Evolutionary conservation across 2,888 invertebrate genomes (phyloP), one percentile per base, ranked within the genome.

Genomic region (Leptinotarsa tumamoca): DNA sequence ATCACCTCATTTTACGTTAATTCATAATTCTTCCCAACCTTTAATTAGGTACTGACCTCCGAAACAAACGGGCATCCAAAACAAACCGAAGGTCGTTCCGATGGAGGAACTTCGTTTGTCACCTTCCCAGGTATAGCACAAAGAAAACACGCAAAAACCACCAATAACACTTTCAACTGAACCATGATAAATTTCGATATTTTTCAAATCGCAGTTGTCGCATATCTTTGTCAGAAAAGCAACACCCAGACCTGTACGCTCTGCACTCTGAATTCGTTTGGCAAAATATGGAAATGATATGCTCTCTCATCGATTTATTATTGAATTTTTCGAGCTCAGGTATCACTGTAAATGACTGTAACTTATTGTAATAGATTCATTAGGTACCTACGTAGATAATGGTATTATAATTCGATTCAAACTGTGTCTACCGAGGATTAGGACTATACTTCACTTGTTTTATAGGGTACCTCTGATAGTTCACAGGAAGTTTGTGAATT

Each of bases 381-480:
- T 69, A 69, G 50, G 23, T 54, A 54, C 69, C 68, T 52, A 70
- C 67, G 73, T 66, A 74, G 76, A 77, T 77, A 77, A 77, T 77
- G 76, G 54, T 74, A 77, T 77, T 77, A 68, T 77, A 77, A 77
- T 77, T 68, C 56, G 66, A 77, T 77, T 77, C 73, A 21, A 58
- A 69, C 50, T 71, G 66, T 33, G 63, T 50, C 23, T 54, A 54
- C 67, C 43, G 43, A 52, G 67, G 23, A 52, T 43, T 43, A 33
- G 49, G 21, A 43, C 7, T 69, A 33, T 56, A 56, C 56, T 27
- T 69, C 21, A 69, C 2, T 23, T 27, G 58, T 69, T 56, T 58
- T 21, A n/a, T 68, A 17, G 17, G 54, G 18, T 54, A 10, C 43
- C 10, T 27, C 27, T 68, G 54, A 54, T 18, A 52, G 23, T 52